Base-by-base conservation (phyloP, 2,797 vertebrate genomes). In the Channallabes apus region DNA sequence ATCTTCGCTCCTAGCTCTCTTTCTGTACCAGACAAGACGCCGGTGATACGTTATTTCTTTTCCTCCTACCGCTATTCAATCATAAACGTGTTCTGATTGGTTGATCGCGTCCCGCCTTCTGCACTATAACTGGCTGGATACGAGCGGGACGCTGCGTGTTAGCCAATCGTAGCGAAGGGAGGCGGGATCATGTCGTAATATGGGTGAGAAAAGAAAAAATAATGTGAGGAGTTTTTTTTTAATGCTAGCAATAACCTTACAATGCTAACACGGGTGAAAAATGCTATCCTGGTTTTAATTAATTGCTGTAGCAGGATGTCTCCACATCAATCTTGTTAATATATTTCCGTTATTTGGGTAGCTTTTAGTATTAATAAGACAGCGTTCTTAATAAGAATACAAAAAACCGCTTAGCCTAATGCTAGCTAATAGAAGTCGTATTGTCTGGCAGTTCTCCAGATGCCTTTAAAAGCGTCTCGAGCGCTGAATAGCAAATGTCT, bases 391-490 rank as follows among this genome's bases (percentile, higher is more conserved):
- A 20, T 12, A 20, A 22, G 62, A 41, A 54, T 54, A 54, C 14
- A 54, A 54, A 11, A 46, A 51, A 51, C 0, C 4, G 67, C 79
- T 38, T 83, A 78, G 85, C 81, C 41, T 79, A 29, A 24, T 83
- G 73, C 85, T 86, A 83, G 75, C 78, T 68, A 41, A 76, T 24
- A 86, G 68, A 89, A 61, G 79, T 68, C 89, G 83, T 85, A 90
- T 92, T 91, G 89, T 92, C 88, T 91, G 89, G 82, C 91, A 87
- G 86, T 79, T 78, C 82, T 91, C 88, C 88, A 56, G 29, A 32
- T 58, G 8, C 32, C n/a, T 61, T 71, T 79, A 32, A 29, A 68
- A 27, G 62, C 46, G 68, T 11, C 41, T 22, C 27, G 24, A 29
- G n/a, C 35, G 32, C 27, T 58, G 6, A 35, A 54, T 32, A 22